Evolutionary conservation across 2,113 vertebrate species (phyloP), one percentile per base, ranked within the genome.

Genomic region (Lycocorax pyrrhopterus): DNA sequence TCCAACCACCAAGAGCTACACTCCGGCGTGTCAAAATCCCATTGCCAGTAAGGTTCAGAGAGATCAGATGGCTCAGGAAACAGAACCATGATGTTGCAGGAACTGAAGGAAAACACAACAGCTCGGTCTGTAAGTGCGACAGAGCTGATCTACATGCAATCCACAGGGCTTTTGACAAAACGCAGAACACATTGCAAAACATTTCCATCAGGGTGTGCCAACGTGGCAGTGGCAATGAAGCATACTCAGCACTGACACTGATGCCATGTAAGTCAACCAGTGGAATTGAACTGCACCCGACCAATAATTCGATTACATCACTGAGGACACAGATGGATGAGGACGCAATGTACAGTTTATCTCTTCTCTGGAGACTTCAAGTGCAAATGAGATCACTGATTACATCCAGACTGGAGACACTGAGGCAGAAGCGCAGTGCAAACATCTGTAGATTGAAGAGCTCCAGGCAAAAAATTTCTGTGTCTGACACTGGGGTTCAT

Each of bases 351-450:
- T 89, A 72, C 64, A 33, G 41, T 84, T 91, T 55, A 75, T 72
- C 44, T 56, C 35, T 87, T 29, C 93, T 96, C 92, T 84, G 44
- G 91, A 93, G 93, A 87, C 52, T 67, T 84, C 43, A 75, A 94
- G 77, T 60, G 92, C 5, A 66, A 93, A 91, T 95, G 93, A 94
- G 87, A 95, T 95, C 92, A 93, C 82, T 93, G 95, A 96, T 94
- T 94, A 95, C 69, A 96, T 72, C 92, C 92, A 91, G 92, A 91
- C 69, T 72, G 69, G 84, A 93, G 81, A 91, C 49, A 93, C 69
- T 89, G 84, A 94, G 84, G 92, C 78, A 95, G 81, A 63, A 93
- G 35, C 27, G 55, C 68, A 87, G 46, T 7, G 32, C 43, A 52
- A 95, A 95, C 81, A 91, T 74, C 66, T 87, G 81, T 46, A 64